phyloP scores from a whole-genome alignment of 2,888 invertebrate genomes.

The Trypoxylon attenuatum region DNA sequence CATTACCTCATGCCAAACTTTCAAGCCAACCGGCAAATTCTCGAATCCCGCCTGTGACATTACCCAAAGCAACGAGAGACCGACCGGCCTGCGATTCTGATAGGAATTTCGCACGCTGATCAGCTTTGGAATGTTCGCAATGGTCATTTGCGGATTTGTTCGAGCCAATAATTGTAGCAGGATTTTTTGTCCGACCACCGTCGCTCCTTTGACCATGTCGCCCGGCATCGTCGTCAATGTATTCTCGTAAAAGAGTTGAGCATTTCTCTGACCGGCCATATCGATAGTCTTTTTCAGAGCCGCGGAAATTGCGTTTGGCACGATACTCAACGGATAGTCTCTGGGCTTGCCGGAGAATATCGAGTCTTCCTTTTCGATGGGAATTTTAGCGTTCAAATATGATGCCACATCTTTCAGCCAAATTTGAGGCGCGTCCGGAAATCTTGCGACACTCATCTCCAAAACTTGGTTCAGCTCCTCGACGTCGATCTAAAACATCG shows the following conservation, averaged over 20 bases:
- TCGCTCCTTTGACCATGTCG: conserved; percentile 82
- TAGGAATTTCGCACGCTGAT: conserved; percentile 83
- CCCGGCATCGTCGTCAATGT: conserved; percentile 83
- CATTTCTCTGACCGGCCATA: conserved; percentile 79
- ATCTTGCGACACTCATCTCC: conserved; percentile 79
- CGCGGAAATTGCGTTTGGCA: conserved; percentile 75
- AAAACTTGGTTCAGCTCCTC: conserved; percentile 77
- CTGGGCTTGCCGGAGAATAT: conserved; percentile 77
- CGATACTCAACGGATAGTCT: conserved; percentile 78
- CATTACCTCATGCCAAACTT: conserved; percentile 86
- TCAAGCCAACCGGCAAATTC: conserved; percentile 81
- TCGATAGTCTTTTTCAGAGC: conserved; percentile 76
- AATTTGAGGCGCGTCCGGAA: conserved; percentile 82
- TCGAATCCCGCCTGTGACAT: conserved; percentile 83
- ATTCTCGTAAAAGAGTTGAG: conserved; percentile 83
- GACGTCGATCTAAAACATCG: conserved; percentile 77
- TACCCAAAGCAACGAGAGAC: conserved; percentile 84
- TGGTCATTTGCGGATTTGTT: conserved; percentile 80
- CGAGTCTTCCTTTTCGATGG: conserved; percentile 80
- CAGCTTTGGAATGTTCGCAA: conserved; percentile 79
- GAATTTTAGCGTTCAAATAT: conserved; percentile 79
- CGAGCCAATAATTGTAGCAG: conserved; percentile 83
- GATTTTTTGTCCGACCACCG: conserved; percentile 82
- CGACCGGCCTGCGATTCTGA: conserved; percentile 84
- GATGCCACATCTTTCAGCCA: conserved; percentile 84